Evolutionary conservation across 2,888 invertebrate species (phyloP).

Genomic region (Drosophila kanekoi): DNA sequence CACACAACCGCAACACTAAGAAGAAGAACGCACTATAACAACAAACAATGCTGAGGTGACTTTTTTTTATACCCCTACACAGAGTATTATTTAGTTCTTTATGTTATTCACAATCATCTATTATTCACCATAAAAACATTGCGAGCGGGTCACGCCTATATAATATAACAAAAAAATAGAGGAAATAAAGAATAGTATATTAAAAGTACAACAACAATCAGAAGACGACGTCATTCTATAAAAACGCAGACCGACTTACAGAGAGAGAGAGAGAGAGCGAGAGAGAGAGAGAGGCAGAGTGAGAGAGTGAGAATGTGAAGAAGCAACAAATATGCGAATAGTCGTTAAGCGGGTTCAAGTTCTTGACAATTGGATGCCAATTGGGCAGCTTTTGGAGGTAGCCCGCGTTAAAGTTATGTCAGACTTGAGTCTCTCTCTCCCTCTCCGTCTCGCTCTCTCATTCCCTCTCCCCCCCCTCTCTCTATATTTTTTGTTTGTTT

Average conservation of each 20-base stretch:
- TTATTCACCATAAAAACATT: too few relatives aligned
- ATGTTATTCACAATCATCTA: conserved; percentile 10
- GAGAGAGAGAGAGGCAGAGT: not conserved
- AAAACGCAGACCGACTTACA: conserved; percentile 34
- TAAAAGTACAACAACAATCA: conserved; percentile 28
- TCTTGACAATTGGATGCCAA: conserved; percentile 72
- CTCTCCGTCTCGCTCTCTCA: too few relatives aligned
- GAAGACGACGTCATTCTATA: conserved; percentile 68
- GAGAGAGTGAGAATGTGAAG: conserved; percentile 12
- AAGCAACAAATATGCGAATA: conserved; percentile 24
- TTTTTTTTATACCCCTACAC: conserved; percentile 10
- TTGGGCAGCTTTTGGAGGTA: conserved; percentile 54
- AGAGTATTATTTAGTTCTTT: conserved; percentile 26
- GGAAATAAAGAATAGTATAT: conserved; percentile 1
- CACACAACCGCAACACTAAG: conserved; percentile 8
- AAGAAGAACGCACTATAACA: conserved; percentile 22
- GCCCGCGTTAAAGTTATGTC: conserved; percentile 60
- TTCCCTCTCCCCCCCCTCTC: too few relatives aligned
- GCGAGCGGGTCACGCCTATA: conserved; percentile 10
- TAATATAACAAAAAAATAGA: conserved; percentile 10
- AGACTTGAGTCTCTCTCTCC: conserved; percentile 24
- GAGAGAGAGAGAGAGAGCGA: conserved; percentile 25
- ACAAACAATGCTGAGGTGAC: conserved; percentile 62
- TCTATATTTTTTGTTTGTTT: conserved; percentile 35
- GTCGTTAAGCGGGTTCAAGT: conserved; percentile 69